These are phyloP conservation scores for Drosophila jambulina DNA, from an alignment of 1,140 invertebrate species.

Conservation along the genomic window DNA sequence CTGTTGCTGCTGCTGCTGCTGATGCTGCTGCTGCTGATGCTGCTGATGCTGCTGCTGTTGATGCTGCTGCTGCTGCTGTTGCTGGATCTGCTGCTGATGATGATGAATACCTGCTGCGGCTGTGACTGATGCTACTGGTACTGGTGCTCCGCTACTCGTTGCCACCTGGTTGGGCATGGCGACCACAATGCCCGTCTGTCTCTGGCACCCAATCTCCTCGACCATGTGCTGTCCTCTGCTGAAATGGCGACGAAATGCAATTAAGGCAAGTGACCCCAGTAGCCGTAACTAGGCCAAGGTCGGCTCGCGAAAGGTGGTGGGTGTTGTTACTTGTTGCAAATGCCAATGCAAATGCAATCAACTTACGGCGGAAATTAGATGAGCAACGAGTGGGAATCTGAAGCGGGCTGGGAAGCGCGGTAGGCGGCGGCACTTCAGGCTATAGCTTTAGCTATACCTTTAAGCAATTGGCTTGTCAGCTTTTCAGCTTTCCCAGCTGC, in stretches of 20 bases:
- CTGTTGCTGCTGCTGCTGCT: constrained; percentile 19
- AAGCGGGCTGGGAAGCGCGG: not conserved
- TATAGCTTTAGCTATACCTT: not conserved
- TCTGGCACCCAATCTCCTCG: constrained; percentile 69
- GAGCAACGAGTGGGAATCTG: not conserved
- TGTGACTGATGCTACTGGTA: constrained; percentile 3
- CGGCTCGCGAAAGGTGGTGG: not conserved
- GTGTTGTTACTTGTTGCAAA: constrained; percentile 47
- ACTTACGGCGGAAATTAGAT: constrained; percentile 26
- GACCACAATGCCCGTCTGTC: constrained; percentile 66
- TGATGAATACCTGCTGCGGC: constrained; percentile 24
- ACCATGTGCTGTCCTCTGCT: constrained; percentile 50
- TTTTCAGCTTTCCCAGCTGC: not conserved
- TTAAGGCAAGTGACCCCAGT: constrained; percentile 35
- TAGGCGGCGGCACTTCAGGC: constrained; percentile 1
- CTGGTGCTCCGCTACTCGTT: constrained; percentile 38
- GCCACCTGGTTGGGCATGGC: constrained; percentile 62
- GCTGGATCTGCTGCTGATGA: constrained; percentile 7
- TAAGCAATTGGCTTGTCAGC: constrained; percentile 9
- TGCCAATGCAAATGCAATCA: constrained; percentile 11
- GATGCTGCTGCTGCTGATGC: not conserved
- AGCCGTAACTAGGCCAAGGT: constrained; percentile 69
- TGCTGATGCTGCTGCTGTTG: constrained; percentile 1
- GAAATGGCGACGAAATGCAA: constrained; percentile 40
- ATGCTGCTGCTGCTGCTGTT: not conserved